A percentile compares a stretch with the other conserved stretches of the same genome.
Conservation (phyloP, 2,797 vertebrate species). For the Sorex maritimensis region DNA sequence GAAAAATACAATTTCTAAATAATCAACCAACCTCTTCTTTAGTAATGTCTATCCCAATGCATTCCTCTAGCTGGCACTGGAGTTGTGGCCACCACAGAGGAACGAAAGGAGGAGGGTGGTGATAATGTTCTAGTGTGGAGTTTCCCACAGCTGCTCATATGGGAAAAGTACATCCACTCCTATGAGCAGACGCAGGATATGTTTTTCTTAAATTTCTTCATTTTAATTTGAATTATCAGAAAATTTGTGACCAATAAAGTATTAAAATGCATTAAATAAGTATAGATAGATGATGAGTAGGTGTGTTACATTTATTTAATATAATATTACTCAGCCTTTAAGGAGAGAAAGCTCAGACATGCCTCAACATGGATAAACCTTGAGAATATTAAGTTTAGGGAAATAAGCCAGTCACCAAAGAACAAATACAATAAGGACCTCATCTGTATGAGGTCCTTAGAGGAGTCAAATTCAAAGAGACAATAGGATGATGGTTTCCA, state of each 20-base stretch:
- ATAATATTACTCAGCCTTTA: background rate
- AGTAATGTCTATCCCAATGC: too few relatives aligned
- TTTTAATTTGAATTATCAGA: background rate
- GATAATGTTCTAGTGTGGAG: background rate
- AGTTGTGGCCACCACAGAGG: fast-evolving
- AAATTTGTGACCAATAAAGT: background rate
- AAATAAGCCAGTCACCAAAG: background rate
- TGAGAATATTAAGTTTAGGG: background rate
- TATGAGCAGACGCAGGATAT: fast-evolving
- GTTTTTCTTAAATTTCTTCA: background rate
- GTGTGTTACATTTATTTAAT: fast-evolving
- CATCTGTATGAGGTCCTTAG: background rate
- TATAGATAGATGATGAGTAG: background rate
- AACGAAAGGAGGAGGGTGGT: too few relatives aligned
- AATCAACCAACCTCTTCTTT: background rate
- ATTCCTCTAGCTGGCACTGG: too few relatives aligned
- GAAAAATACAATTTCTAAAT: background rate
- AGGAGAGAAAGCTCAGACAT: background rate
- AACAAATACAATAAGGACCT: background rate
- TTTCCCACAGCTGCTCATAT: background rate
- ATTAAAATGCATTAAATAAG: background rate
- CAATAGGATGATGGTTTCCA: background rate
- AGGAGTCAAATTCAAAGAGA: background rate
- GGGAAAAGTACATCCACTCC: background rate
- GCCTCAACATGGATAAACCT: background rate